Percentiles rank a stretch among this genome's conserved stretches.
These are phyloP conservation scores for Axis porcinus DNA, from an alignment of 2,113 vertebrate genomes.

Conservation along the genomic window DNA sequence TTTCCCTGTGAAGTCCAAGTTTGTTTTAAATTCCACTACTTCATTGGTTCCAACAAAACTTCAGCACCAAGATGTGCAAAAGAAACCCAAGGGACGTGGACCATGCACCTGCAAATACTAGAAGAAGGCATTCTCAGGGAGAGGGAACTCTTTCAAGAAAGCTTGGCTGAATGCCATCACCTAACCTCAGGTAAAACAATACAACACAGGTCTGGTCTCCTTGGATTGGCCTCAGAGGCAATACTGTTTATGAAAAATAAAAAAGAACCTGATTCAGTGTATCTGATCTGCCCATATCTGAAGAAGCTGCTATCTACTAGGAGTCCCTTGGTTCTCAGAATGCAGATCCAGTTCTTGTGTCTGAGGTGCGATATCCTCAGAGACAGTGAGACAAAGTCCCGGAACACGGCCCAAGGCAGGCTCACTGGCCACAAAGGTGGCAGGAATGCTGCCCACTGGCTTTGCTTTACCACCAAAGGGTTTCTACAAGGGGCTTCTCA, in stretches of 20 bases:
- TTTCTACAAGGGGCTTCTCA: background rate
- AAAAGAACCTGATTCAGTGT: background rate
- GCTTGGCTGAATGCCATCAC: background rate
- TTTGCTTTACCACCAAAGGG: background rate
- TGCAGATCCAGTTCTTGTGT: background rate
- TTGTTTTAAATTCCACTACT: background rate
- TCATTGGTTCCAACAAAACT: background rate
- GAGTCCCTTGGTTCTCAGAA: background rate
- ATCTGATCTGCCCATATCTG: background rate
- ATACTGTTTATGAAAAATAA: background rate
- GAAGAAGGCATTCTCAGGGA: background rate
- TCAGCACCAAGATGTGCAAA: background rate
- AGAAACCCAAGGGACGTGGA: background rate
- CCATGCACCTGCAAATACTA: background rate
- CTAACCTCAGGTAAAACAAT: background rate
- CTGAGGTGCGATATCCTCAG: background rate
- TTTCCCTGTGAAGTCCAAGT: background rate
- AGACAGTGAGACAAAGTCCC: background rate
- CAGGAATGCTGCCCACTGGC: background rate
- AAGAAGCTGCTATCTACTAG: background rate
- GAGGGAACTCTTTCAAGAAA: background rate
- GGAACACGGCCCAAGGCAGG: background rate
- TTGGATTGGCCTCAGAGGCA: background rate
- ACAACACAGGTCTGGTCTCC: background rate
- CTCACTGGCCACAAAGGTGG: accelerated